Evolutionary conservation across 2,888 invertebrate species (phyloP).

Genomic region (Drosophila formosana): DNA sequence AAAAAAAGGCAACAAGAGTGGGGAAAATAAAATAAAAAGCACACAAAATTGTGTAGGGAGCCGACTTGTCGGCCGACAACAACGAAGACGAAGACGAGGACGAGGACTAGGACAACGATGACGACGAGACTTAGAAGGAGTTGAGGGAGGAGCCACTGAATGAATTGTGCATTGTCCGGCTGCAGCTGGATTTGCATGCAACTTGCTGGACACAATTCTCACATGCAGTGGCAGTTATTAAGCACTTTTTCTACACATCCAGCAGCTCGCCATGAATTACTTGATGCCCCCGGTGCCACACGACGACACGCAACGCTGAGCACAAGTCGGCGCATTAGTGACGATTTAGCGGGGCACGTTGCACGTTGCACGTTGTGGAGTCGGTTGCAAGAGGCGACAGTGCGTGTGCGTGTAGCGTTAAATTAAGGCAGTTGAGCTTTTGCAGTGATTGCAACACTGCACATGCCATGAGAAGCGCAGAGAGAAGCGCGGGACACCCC

Average conservation of each 20-base stretch:
- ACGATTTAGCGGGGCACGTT: constrained; percentile 61
- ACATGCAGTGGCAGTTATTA: constrained; percentile 56
- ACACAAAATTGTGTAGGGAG: constrained; percentile 50
- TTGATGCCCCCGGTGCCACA: constrained; percentile 36
- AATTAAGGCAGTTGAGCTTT: constrained; percentile 61
- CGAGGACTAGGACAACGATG: constrained; percentile 1
- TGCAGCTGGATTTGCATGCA: constrained; percentile 66
- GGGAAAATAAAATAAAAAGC: constrained; percentile 32
- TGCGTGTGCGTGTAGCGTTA: constrained; percentile 74
- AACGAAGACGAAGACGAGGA: constrained; percentile 5
- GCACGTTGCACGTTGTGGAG: neutral
- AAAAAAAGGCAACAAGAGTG: constrained; percentile 29
- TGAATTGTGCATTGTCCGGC: constrained; percentile 60
- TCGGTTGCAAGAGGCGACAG: constrained; percentile 49
- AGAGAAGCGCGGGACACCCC: neutral
- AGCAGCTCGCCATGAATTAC: constrained; percentile 55
- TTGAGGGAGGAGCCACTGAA: constrained; percentile 55
- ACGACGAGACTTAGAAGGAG: constrained; percentile 22
- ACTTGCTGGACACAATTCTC: constrained; percentile 39
- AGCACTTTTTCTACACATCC: constrained; percentile 25
- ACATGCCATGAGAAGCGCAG: constrained; percentile 12
- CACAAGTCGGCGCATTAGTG: constrained; percentile 76
- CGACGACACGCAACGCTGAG: constrained; percentile 67
- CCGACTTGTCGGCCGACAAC: constrained; percentile 49
- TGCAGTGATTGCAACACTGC: constrained; percentile 39